phyloP scores from a whole-genome alignment of 2,888 invertebrate genomes.

The Leucania comma region DNA sequence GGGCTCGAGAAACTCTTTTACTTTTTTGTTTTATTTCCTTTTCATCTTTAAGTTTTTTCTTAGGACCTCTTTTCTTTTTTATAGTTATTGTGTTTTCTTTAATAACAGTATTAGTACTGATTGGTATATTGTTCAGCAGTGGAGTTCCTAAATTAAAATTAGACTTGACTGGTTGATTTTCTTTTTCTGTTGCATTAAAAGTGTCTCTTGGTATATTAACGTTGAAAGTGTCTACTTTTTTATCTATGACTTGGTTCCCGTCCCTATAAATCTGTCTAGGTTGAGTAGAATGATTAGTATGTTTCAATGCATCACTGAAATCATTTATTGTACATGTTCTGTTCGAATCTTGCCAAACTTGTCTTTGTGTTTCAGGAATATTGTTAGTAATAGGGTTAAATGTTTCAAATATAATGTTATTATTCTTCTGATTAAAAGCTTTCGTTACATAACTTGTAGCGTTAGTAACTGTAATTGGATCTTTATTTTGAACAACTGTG shows the following conservation, averaged over 20 bases:
- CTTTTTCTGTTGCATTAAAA: not conserved
- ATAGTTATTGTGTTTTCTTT: not conserved
- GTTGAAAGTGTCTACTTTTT: not conserved
- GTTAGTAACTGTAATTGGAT: not conserved
- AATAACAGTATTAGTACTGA: not conserved
- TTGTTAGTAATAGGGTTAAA: not conserved
- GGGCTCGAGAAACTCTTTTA: not conserved
- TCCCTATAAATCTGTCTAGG: not conserved
- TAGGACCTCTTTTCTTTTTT: conserved; percentile 54
- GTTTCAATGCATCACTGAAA: not conserved
- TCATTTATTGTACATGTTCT: conserved; percentile 17
- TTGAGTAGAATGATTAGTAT: not conserved
- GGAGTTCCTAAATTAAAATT: conserved; percentile 20
- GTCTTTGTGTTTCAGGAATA: not conserved
- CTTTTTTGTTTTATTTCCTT: conserved; percentile 22
- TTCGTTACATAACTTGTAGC: not conserved
- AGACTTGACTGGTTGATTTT: not conserved
- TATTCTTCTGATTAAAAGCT: not conserved
- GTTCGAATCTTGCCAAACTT: conserved; percentile 5
- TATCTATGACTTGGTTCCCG: not conserved
- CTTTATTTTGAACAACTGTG: not conserved
- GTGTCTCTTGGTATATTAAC: not conserved
- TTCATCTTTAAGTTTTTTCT: conserved; percentile 41
- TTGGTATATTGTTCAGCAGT: not conserved
- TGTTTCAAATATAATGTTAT: not conserved